Conservation (phyloP, 2,888 invertebrate species). For the Platycheirus rosarum region DNA sequence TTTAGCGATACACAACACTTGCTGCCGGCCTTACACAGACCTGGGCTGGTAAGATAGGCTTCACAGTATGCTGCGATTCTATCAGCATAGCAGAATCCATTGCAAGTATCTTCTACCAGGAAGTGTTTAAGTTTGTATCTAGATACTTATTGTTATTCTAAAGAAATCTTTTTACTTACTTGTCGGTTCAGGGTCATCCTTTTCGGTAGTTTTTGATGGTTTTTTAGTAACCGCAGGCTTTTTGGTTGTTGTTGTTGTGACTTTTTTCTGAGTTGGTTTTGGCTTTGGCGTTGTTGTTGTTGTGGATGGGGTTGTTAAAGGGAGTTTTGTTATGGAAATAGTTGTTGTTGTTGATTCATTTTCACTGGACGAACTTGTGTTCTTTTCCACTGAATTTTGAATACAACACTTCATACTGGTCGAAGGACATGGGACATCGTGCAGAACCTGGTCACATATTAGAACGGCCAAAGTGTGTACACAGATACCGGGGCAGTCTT, state of each 20-base stretch:
- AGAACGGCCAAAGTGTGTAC: slow-evolving; percentile 93
- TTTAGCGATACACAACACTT: slow-evolving; percentile 93
- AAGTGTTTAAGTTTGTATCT: not conserved
- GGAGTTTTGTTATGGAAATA: slow-evolving; percentile 71
- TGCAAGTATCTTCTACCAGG: slow-evolving; percentile 83
- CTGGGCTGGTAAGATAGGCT: slow-evolving; percentile 89
- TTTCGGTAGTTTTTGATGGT: slow-evolving; percentile 77
- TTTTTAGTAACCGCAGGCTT: slow-evolving; percentile 78
- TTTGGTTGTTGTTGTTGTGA: slow-evolving; percentile 75
- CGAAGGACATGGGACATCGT: slow-evolving; percentile 91
- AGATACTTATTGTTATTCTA: no score
- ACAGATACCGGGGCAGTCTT: slow-evolving; percentile 94
- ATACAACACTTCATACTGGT: slow-evolving; percentile 93
- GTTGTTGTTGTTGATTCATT: slow-evolving; percentile 73
- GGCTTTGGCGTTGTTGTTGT: slow-evolving; percentile 79
- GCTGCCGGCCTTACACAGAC: slow-evolving; percentile 89
- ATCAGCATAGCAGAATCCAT: slow-evolving; percentile 92
- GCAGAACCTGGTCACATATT: slow-evolving; percentile 92
- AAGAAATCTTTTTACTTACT: slow-evolving; percentile 45
- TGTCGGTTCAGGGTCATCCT: slow-evolving; percentile 75
- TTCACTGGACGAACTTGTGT: slow-evolving; percentile 76
- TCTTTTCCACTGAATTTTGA: slow-evolving; percentile 87
- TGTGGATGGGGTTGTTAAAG: slow-evolving; percentile 77
- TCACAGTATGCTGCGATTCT: slow-evolving; percentile 93
- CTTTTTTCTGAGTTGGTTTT: slow-evolving; percentile 73